phyloP scores from a whole-genome alignment of 2,113 vertebrate genomes.

The Caracal caracal region DNA sequence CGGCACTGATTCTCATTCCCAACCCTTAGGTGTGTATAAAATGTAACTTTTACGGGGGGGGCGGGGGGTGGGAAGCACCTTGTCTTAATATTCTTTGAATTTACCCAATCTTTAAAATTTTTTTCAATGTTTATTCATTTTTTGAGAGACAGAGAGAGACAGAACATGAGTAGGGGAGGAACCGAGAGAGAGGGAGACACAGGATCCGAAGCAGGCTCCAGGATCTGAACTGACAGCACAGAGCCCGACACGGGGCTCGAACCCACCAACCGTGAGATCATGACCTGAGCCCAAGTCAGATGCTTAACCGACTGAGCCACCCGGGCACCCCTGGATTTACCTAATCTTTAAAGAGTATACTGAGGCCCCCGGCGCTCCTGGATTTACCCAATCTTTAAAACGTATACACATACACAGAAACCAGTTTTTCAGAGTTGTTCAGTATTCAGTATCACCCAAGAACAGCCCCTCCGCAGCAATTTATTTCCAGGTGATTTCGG shows the following conservation, averaged over 20 bases:
- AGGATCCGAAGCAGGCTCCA: no score
- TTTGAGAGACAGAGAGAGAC: no score
- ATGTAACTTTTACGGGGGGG: background rate
- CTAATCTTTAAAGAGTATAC: no score
- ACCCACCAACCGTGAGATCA: rapidly evolving
- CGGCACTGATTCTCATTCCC: background rate
- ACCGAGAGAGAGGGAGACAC: no score
- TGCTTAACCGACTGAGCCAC: no score
- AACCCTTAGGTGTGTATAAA: background rate
- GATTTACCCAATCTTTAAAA: background rate
- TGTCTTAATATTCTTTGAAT: background rate
- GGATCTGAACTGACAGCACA: no score
- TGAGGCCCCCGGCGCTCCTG: background rate
- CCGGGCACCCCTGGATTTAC: no score
- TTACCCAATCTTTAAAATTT: background rate
- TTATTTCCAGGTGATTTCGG: background rate
- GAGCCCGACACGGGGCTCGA: no score
- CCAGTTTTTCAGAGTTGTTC: background rate
- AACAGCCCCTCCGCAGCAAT: background rate
- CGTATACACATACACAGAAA: background rate
- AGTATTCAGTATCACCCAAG: background rate
- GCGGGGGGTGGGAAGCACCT: no score
- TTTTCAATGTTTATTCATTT: no score
- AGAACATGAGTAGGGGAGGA: no score
- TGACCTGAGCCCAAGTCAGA: no score